A percentile compares a stretch with the other conserved stretches of the same genome.
Evolutionary conservation across 2,888 invertebrate genomes (phyloP).

Genomic region (Ormyrus pomaceus): DNA sequence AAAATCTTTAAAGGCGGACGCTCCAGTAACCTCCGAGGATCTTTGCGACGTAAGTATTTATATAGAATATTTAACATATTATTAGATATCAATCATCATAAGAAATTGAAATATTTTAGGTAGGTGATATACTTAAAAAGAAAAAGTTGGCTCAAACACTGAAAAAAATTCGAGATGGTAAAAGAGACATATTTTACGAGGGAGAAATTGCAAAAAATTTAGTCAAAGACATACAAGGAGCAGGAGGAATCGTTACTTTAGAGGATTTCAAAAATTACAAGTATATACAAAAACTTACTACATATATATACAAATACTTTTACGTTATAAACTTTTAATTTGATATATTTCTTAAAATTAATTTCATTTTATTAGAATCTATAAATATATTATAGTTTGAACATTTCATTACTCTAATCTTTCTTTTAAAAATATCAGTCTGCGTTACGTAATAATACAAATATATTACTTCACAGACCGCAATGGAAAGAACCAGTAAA

Average conservation of each 20-base stretch:
- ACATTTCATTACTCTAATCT: too few species aligned
- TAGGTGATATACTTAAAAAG: conserved; percentile 61
- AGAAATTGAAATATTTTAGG: background rate
- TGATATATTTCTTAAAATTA: conserved; percentile 58
- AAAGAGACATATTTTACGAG: conserved; percentile 86
- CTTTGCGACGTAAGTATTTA: conserved; percentile 7
- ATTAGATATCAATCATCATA: background rate
- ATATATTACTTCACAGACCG: conserved; percentile 73
- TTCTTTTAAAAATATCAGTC: too few species aligned
- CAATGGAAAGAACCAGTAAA: conserved; percentile 82
- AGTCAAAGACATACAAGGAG: conserved; percentile 82
- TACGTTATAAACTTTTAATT: background rate
- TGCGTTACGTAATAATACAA: background rate
- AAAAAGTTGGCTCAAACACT: conserved; percentile 85
- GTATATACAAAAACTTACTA: conserved; percentile 63
- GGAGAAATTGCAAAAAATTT: conserved; percentile 84
- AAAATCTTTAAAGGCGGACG: too few species aligned
- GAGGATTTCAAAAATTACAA: conserved; percentile 84
- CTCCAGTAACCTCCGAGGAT: background rate
- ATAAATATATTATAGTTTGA: too few species aligned
- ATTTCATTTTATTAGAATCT: background rate
- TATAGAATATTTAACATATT: background rate
- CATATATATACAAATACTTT: background rate
- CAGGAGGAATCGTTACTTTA: conserved; percentile 84
- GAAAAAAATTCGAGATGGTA: conserved; percentile 81